phyloP scores from a whole-genome alignment of 1,140 invertebrate genomes.

The Euglossa dilemma region DNA sequence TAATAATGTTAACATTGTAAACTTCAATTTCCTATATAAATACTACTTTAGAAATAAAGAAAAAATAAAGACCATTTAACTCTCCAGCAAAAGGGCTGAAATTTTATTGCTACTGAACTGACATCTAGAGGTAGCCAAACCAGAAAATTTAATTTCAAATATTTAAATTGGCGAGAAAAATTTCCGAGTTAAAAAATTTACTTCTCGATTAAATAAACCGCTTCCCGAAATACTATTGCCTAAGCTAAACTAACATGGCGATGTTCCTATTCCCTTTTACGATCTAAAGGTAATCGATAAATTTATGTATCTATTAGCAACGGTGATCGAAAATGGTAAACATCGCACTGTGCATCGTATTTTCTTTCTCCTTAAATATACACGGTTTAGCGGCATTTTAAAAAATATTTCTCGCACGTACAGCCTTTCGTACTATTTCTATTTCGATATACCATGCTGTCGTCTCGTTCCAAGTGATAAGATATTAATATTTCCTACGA shows the following conservation, averaged over 20 bases:
- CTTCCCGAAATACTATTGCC: neutral
- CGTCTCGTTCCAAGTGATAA: neutral
- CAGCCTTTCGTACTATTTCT: neutral
- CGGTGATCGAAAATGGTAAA: conserved; percentile 52
- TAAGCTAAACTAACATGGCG: neutral
- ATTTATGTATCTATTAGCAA: conserved; percentile 30
- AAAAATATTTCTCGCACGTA: neutral
- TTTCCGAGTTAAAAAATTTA: neutral
- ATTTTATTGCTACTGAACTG: neutral
- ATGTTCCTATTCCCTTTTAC: neutral
- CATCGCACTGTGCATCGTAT: conserved; percentile 8
- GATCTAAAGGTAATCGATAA: conserved; percentile 20
- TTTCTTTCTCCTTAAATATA: neutral
- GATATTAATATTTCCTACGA: neutral
- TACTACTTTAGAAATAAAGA: neutral
- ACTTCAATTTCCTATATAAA: neutral
- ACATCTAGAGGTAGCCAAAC: neutral
- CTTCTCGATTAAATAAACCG: neutral
- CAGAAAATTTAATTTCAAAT: conserved; percentile 8
- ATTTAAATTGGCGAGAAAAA: neutral
- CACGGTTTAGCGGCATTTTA: neutral
- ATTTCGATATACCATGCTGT: neutral
- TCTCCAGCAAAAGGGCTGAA: neutral
- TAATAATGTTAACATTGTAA: neutral
- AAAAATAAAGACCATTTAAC: too few relatives aligned